Base-by-base conservation (phyloP, 2,113 vertebrate genomes). In the Dipodomys spectabilis region DNA sequence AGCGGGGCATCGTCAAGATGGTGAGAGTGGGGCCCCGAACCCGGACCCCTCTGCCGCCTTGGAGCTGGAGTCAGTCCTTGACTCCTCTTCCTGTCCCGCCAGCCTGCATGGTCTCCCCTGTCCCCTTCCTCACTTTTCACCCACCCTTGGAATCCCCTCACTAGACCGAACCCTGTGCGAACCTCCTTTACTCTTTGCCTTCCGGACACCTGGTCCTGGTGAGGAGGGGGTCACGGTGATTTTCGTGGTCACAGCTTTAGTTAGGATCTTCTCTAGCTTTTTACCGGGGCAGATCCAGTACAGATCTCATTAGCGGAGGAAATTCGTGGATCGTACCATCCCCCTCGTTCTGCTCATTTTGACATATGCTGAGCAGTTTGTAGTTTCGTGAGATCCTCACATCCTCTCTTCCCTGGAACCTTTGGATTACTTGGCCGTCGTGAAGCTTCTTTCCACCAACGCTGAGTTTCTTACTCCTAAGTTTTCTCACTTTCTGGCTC, bases 1-100 rank as follows among this genome's bases (percentile, higher is more conserved):
- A 99, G 96, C 98, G 99, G 97, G 99, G 99, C 93, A 99, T 99
- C 96, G 99, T 99, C 95, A 99, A 99, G 97, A 99, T 99, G 99
- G 99, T 99, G 98, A 97, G 98, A 95, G 82, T 85, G 53, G 95
- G 96, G 95, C 69, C 94, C 86, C 4, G 83, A 82, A 93, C 90
- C 69, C 82, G 77, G 73, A 73, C 74, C 88, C 74, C 87, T 73
- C 92, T 60, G 68, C 82, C 62, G 71, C 82, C 62, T 64, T 73
- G 23, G 64, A 77, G 80, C 80, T 30, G 65, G 88, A 92, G 75
- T 91, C 94, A 86, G 86, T 35, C 44, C 15, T 75, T 60, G 95
- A 87, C 80, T 95, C 20, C 71, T 91, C 69, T 92, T 85, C 30
- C 39, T 23, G n/a, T 80, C 30, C 57, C 5, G 71, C 44, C 80